Conservation (phyloP, 1,140 invertebrate species). For the Pachyrhynchus sulphureomaculatus region DNA sequence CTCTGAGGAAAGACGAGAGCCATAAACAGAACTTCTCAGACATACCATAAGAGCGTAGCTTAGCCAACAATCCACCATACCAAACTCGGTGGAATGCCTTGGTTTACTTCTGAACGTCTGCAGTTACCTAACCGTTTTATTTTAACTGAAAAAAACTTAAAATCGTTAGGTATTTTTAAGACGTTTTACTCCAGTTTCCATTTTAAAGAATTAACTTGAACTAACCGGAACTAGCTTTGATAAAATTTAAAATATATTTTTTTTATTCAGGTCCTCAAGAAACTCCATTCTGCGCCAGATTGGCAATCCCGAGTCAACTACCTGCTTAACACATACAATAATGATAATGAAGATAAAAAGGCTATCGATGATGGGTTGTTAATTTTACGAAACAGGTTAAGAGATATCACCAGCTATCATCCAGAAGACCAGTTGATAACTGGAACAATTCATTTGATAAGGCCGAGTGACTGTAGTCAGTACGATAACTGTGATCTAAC, state of each 20-base stretch:
- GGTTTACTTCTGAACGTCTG: too few species aligned
- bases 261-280: slow-evolving; percentile 40
- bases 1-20: too few species aligned
- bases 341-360: slow-evolving; percentile 26
- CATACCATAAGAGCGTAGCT: too few species aligned
- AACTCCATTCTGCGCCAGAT: slow-evolving; percentile 18
- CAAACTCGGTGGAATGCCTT: too few species aligned
- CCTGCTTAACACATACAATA: slow-evolving; percentile 34
- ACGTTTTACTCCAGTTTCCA: too few species aligned
- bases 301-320: slow-evolving; percentile 36
- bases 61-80: too few species aligned
- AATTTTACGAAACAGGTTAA: slow-evolving; percentile 33
- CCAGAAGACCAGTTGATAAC: slow-evolving; percentile 35
- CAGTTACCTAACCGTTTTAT: too few species aligned
- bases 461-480: slow-evolving; percentile 44
- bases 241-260: too few species aligned
- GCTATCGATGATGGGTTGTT: slow-evolving; percentile 34
- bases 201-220: too few species aligned
- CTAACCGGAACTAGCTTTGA: not conserved
- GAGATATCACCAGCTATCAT: slow-evolving; percentile 33
- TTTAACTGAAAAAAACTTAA: too few species aligned
- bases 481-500: slow-evolving; percentile 46
- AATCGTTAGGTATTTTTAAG: too few species aligned
- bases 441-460: slow-evolving; percentile 40
- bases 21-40: too few species aligned